Evolutionary conservation across 2,888 invertebrate genomes (phyloP), one percentile per base, ranked within the genome.

Genomic region (Cordylochernes scorpioides): DNA sequence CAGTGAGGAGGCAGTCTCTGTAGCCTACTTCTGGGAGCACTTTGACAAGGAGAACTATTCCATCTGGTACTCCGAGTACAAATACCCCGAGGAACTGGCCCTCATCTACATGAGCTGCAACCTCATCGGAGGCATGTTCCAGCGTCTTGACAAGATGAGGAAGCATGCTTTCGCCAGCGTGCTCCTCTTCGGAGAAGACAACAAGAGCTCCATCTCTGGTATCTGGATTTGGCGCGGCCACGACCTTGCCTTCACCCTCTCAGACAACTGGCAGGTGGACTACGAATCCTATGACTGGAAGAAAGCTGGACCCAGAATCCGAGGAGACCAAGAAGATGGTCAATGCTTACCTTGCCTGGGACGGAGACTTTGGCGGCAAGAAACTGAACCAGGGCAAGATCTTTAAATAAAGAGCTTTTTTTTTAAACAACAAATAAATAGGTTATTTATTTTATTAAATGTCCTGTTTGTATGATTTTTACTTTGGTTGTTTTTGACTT

Each of bases 141-240:
- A 97, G 60, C 70, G 97, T 39, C 59, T 97, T 45, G 97, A 97
- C 50, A 91, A 88, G 61, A 72, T 97, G 77, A 69, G 88, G 46
- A 97, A 97, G 60, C 69, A 74, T 51, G 74, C 86, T 3, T 94
- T 97, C 55, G 82, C 75, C 30, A 88, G 86, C 8, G 69, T 78
- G 43, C 74, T 78, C 49, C 63, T 97, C 36, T 94, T 91, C 55
- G 94, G 97, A 15, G 63, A 63, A 29, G 82, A 91, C 59, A 71
- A 80, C 55, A 64, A 86, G 59, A 82, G 73, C 51, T 64, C 69
- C 47, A 94, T 97, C 55, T 80, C 82, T 24, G 97, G 91, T 37
- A 61, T 97, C 49, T 99, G 94, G 94, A 68, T 91, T 43, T 99
- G 94, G 94, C 71, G 75, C 52, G 94, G 94, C 12, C 80, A 78